Base-by-base conservation (phyloP, 1,140 invertebrate species). In the Drosophila ananassae region DNA sequence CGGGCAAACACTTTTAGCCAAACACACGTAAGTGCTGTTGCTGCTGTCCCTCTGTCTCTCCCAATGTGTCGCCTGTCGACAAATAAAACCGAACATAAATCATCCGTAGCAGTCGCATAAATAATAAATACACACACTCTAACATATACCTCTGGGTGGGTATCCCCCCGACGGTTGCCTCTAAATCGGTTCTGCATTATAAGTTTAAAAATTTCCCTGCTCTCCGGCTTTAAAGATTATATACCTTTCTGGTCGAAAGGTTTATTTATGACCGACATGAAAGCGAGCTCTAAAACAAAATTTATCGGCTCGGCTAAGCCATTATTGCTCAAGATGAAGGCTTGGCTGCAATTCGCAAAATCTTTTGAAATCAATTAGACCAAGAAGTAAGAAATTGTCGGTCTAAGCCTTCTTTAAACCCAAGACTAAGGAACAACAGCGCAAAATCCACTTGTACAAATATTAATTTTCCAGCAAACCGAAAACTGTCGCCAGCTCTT, bases 381-480 rank as follows among this genome's bases (percentile, higher is more conserved):
- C 12, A 12, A 37, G 3, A 37, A 37, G 34, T 12, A 1, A 12
- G 10, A 3, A n/a, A 3, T 37, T 37, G 34, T 28, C 7, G 10
- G 34, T 3, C 12, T 37, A 10, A 1, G 3, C 17, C 7, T 4
- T 7, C 69, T 5, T 39, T 34, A 51, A 37, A 34, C 46, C 46
- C 13, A 22, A 30, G 9, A 51, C 54, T 41, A 53, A 39, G 30
- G 24, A 57, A 73, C 44, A 74, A 57, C 25, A 32, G 21, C 55
- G 41, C 25, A 53, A 77, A 77, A 77, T 77, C 74, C 74, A 77
- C 74, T 77, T 71, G 73, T 53, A 77, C 50, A 77, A 77, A 77
- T 77, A 77, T 77, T 77, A 77, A 77, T 77, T 77, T 77, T 77
- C 62, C 74, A 59, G 73, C 73, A 66, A 41, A 54, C 71, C 71